phyloP scores from a whole-genome alignment of 2,888 invertebrate species.

The Oconnorella tubifera region DNA sequence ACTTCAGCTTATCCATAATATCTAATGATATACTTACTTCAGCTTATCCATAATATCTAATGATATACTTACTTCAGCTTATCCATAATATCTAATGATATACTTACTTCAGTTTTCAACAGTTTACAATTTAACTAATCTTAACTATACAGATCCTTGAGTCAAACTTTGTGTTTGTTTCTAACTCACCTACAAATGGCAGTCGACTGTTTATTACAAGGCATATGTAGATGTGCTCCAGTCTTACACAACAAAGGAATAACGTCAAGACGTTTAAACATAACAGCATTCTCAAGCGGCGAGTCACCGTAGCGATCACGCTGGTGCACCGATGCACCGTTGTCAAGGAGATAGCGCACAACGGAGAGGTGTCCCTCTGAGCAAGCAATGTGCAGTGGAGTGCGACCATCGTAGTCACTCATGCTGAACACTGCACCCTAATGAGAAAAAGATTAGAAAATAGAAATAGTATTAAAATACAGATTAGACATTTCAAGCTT shows the following conservation, averaged over 20 bases:
- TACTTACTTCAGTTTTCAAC: too few species aligned
- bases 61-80: too few species aligned
- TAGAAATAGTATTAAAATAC: too few species aligned
- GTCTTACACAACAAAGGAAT: conserved; percentile 69
- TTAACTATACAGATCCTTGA: neutral
- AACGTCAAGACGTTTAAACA: conserved; percentile 49
- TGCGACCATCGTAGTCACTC: conserved; percentile 69
- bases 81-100: too few species aligned
- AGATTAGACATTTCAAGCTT: too few species aligned
- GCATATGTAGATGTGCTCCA: conserved; percentile 67
- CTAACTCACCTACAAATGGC: conserved; percentile 64
- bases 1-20: too few species aligned
- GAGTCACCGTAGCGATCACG: conserved; percentile 62
- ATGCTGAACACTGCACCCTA: conserved; percentile 20
- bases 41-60: too few species aligned
- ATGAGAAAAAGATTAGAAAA: too few species aligned
- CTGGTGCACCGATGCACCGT: conserved; percentile 78
- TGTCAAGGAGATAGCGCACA: conserved; percentile 70
- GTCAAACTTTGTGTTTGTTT: too few species aligned
- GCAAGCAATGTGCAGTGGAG: conserved; percentile 77
- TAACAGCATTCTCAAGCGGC: conserved; percentile 66
- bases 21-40: too few species aligned
- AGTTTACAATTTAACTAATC: too few species aligned
- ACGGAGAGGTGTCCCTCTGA: conserved; percentile 67
- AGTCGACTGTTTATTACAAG: conserved; percentile 64